Percentiles rank a stretch among this genome's conserved stretches.
Evolutionary conservation across 2,113 vertebrate genomes (phyloP).

Genomic region (Sinocyclocheilus grahami): DNA sequence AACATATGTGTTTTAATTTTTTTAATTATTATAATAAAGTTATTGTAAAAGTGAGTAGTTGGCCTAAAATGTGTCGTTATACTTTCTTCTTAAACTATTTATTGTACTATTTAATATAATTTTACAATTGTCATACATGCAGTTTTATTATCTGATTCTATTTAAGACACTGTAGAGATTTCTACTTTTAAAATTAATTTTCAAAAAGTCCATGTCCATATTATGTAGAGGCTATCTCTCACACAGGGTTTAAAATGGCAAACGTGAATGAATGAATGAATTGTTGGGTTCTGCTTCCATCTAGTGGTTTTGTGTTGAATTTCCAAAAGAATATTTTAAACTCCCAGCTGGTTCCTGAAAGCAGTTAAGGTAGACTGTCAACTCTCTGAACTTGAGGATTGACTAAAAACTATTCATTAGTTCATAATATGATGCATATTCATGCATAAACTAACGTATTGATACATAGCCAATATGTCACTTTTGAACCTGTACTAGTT

Average conservation of each 20-base stretch:
- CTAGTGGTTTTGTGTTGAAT: neutral
- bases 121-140: neutral
- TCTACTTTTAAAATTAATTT: neutral
- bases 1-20: too few relatives aligned
- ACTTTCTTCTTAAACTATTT: too few relatives aligned
- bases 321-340: neutral
- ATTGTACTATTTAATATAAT: too few relatives aligned
- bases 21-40: too few relatives aligned
- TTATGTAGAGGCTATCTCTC: neutral
- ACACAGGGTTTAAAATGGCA: too few relatives aligned
- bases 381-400: neutral
- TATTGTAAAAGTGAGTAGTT: too few relatives aligned
- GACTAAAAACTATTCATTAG: neutral
- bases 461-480: neutral
- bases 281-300: neutral
- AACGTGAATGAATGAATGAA: neutral
- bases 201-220: neutral
- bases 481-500: too few relatives aligned
- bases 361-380: conserved; percentile 19
- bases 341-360: neutral
- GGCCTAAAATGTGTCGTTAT: too few relatives aligned
- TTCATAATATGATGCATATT: neutral
- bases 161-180: neutral
- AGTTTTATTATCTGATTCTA: neutral
- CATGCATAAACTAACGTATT: neutral